Evolutionary conservation across 2,113 vertebrate species (phyloP), one percentile per base, ranked within the genome.

Genomic region (Callocephalon fimbriatum): DNA sequence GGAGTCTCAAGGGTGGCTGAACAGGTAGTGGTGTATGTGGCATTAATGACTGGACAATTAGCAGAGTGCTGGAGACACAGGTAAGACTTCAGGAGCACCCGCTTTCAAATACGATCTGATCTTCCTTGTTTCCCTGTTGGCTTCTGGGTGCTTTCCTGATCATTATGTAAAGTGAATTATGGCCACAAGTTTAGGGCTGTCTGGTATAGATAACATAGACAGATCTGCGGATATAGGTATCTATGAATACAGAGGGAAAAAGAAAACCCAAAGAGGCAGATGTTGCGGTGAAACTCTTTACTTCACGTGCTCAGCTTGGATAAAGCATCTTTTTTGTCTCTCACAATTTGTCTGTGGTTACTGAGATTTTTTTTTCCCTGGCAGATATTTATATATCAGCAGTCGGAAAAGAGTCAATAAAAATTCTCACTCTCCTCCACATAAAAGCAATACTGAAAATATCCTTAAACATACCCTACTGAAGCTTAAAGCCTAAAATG

Each of bases 401-500:
- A 90, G 71, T 8, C 31, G 7, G 89, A 77, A 83, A 87, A 79
- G 66, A 25, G 63, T 93, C 42, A 63, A 25, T 32, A 84, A 90
- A 72, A 94, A 81, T 94, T 66, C 68, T 87, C 73, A 56, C 56
- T 94, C 22, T 63, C 44, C 31, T 62, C 35, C n/a, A 73, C 40
- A 40, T 93, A 93, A 94, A 94, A 79, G 66, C 51, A 82, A 48
- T 59, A 91, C 80, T 48, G 89, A 93, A 88, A 94, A 89, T 85
- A 94, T 66, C 58, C 40, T 87, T 93, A 93, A 87, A 92, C 48
- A 85, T 42, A 66, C 25, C 48, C 70, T 77, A 32, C 38, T 88
- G 88, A 78, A 93, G 70, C 78, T 73, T 90, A 50, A 92, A 95
- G 68, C 54, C 59, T 90, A 35, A 90, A 96, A 94, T 86, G 85